Conservation (phyloP, 2,797 vertebrate genomes). For the Xerus rutilus region DNA sequence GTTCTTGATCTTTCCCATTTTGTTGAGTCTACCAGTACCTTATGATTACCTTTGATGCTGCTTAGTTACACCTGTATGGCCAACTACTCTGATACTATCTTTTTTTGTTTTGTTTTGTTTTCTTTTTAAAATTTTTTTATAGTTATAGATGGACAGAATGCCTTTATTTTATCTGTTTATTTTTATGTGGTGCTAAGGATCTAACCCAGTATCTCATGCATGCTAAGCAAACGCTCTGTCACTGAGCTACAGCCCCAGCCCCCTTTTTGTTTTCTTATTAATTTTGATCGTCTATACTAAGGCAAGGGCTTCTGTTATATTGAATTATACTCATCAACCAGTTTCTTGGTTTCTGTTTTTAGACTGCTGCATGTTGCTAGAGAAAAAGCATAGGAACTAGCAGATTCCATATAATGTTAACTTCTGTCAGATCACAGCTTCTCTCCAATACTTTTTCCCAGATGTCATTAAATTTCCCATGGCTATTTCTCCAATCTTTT, state of each 20-base stretch:
- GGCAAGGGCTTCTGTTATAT: conserved; percentile 11
- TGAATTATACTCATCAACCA: conserved; percentile 5
- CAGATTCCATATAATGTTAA: not conserved
- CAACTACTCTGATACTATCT: not conserved
- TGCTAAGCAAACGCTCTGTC: too few relatives aligned
- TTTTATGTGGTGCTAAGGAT: too few relatives aligned
- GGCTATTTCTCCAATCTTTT: not conserved
- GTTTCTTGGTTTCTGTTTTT: conserved; percentile 67
- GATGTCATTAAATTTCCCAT: not conserved
- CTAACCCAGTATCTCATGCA: too few relatives aligned
- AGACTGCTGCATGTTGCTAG: conserved; percentile 30
- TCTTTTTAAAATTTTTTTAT: too few relatives aligned
- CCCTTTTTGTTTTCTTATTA: conserved; percentile 26
- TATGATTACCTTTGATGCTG: not conserved
- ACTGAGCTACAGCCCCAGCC: too few relatives aligned
- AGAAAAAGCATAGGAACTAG: conserved; percentile 50
- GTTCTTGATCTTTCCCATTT: conserved; percentile 19
- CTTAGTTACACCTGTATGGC: not conserved
- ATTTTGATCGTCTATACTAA: conserved; percentile 48
- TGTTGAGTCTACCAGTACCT: not conserved
- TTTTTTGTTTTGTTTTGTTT: not conserved
- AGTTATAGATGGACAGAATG: too few relatives aligned
- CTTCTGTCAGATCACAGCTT: conserved; percentile 33
- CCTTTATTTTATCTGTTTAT: too few relatives aligned
- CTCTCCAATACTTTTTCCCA: conserved; percentile 9